These are phyloP conservation scores for Calliphora vicina DNA, from an alignment of 1,140 invertebrate genomes.

Conservation along the genomic window DNA sequence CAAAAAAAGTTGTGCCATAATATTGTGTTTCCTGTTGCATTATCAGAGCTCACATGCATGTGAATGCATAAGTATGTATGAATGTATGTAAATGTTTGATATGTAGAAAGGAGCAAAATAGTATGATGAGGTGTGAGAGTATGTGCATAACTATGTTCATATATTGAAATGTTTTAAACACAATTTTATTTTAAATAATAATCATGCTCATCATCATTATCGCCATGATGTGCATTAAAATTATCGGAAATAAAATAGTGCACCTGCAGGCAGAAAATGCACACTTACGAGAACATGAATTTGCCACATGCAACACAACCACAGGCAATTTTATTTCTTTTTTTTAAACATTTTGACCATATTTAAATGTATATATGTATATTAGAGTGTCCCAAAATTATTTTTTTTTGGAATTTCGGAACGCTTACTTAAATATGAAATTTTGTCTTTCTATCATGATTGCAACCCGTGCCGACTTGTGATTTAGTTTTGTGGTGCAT, in stretches of 20 bases:
- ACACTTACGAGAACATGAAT: not conserved
- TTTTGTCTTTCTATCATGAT: too few relatives aligned
- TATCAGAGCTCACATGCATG: not conserved
- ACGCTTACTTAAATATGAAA: too few relatives aligned
- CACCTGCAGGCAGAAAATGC: not conserved
- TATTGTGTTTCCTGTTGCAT: not conserved
- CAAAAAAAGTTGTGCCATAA: not conserved
- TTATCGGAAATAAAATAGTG: constrained; percentile 1
- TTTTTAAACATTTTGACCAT: not conserved
- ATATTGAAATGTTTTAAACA: not conserved
- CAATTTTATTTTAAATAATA: not conserved
- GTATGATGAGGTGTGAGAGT: not conserved
- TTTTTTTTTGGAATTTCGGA: too few relatives aligned
- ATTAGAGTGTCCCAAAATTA: too few relatives aligned
- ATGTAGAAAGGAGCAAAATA: not conserved
- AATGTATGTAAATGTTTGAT: not conserved
- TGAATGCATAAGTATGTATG: not conserved
- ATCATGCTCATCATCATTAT: not conserved
- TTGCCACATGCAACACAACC: not conserved
- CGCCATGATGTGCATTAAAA: not conserved
- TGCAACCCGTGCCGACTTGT: too few relatives aligned
- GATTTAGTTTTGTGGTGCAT: too few relatives aligned
- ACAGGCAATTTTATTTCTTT: not conserved
- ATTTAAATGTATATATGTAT: not conserved
- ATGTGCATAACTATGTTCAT: too few relatives aligned